Base-by-base conservation (phyloP, 2,888 invertebrate species). In the Omphaloscelis lunosa region DNA sequence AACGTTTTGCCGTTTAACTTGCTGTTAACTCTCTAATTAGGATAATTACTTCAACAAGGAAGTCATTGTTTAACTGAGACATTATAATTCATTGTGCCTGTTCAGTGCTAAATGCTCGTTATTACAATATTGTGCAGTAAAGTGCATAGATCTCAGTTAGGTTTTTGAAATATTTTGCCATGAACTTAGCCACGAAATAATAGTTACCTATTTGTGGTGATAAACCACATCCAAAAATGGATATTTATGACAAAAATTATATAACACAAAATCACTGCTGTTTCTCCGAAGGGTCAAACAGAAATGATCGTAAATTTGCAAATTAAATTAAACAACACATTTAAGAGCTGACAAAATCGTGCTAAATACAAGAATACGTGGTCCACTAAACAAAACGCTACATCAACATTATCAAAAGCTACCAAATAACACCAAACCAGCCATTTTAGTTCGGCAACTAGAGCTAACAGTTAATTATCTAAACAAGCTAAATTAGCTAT, bases 401-500 rank as follows among this genome's bases (percentile, higher is more conserved):
- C 72, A 77, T 56, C 66, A 75, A 75, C 27, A 79, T 53, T 69
- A 59, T 72, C 59, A 72, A 81, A 85, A 86, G 82, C 69, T 58
- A 70, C 73, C 41, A 70, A 80, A 84, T 86, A 80, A 76, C 80
- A 71, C 80, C 72, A 79, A 68, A 34, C 65, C 80, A 56, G 69
- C 79, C 82, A 87, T 88, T 68, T 86, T 86, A 76, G 80, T 89
- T 84, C 79, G 77, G 67, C 77, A 86, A 82, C 87, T 88, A 87
- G 84, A 88, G 83, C 84, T 86, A 87, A 77, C 87, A 77, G 88
- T 89, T 92, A 92, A 93, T 93, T 90, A 92, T 88, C 93, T 93
- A 90, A 94, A 94, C 94, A 82, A 93, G 93, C 93, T 93, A 83
- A 94, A 94, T 94, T 93, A 93, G 89, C 90, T 87, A 87, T 88